phyloP scores from a whole-genome alignment of 2,888 invertebrate species.

The Macaria notata region DNA sequence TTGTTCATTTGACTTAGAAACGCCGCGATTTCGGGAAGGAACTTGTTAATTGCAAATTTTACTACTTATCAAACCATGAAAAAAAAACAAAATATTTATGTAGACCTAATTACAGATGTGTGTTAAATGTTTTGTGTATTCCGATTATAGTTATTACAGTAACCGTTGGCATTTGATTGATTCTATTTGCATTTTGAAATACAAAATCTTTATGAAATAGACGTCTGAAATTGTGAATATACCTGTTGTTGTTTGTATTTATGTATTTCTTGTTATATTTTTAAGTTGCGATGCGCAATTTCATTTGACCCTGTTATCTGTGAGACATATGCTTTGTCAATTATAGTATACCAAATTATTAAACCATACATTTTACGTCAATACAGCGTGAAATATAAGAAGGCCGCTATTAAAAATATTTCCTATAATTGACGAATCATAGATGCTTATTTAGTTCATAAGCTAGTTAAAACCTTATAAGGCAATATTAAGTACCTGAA shows the following conservation, averaged over 20 bases:
- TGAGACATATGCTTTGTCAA: constrained; percentile 5
- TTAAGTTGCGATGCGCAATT: constrained; percentile 1
- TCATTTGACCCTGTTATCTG: constrained; percentile 1
- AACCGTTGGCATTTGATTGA: constrained; percentile 5
- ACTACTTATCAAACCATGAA: constrained; percentile 1
- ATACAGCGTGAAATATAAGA: no score
- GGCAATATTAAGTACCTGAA: constrained; percentile 23
- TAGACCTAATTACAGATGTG: constrained; percentile 20
- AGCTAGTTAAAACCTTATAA: constrained; percentile 18
- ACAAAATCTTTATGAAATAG: background rate
- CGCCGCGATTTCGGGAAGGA: constrained; percentile 59
- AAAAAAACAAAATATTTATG: constrained; percentile 17
- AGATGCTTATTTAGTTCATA: constrained; percentile 7
- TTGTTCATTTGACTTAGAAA: constrained; percentile 68
- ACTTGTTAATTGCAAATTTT: constrained; percentile 37
- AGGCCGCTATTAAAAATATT: no score
- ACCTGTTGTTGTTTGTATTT: background rate
- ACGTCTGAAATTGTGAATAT: constrained; percentile 1
- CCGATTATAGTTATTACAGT: constrained; percentile 5
- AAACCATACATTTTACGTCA: no score
- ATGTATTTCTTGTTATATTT: background rate
- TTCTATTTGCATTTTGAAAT: constrained; percentile 3
- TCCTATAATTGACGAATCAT: constrained; percentile 6
- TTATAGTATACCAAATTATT: no score
- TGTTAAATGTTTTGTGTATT: constrained; percentile 12